Evolutionary conservation across 2,797 vertebrate species (phyloP).

Genomic region (Gila robusta): DNA sequence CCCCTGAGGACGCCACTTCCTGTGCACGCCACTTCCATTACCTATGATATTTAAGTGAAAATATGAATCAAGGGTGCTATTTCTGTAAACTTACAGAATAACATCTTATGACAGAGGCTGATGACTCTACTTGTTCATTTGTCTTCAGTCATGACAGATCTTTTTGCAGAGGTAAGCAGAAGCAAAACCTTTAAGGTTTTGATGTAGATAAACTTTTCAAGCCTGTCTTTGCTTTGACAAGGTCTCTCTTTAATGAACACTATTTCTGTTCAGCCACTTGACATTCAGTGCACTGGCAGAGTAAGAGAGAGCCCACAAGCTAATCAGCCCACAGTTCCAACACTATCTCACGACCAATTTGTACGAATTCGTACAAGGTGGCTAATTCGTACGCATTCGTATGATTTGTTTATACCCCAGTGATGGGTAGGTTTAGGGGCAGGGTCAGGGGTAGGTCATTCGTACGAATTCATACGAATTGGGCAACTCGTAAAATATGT

Average conservation of each 20-base stretch:
- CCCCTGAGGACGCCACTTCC: no score
- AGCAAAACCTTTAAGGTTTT: not conserved
- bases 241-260: conserved; percentile 35
- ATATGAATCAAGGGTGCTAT: not conserved
- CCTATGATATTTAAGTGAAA: no score
- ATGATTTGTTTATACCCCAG: no score
- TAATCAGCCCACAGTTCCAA: conserved; percentile 5
- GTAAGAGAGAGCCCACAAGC: conserved; percentile 13
- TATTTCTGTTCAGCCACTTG: conserved; percentile 28
- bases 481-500: no score
- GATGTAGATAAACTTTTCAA: conserved; percentile 10
- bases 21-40: not conserved
- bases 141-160: not conserved
- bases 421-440: no score
- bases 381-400: no score
- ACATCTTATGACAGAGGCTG: not conserved
- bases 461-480: no score
- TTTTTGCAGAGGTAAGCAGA: not conserved
- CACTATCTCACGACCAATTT: no score
- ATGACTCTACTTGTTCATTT: not conserved
- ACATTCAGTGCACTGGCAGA: conserved; percentile 35
- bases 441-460: no score
- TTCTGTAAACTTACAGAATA: not conserved
- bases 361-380: no score
- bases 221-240: conserved; percentile 10